Conservation (phyloP, 2,113 vertebrate genomes). For the Colinus virginianus region DNA sequence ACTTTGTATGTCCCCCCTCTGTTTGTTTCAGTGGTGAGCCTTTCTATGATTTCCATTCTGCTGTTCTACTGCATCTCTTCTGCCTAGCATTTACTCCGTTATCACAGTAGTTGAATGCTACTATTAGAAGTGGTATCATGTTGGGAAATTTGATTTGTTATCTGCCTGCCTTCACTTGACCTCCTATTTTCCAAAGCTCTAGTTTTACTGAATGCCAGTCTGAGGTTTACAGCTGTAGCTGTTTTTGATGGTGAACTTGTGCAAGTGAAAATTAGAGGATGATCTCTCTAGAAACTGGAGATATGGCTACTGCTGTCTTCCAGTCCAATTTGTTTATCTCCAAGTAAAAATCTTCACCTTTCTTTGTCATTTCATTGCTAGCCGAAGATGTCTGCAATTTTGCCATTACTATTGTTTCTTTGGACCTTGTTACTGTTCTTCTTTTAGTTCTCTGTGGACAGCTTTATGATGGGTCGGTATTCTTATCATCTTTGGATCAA, state of each 20-base stretch:
- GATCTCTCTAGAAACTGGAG: not conserved
- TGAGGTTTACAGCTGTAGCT: not conserved
- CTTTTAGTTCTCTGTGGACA: not conserved
- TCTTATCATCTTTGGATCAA: not conserved
- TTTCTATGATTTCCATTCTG: not conserved
- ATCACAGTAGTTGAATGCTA: not conserved
- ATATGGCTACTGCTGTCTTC: not conserved
- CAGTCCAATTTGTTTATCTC: not conserved
- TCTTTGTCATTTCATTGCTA: not conserved
- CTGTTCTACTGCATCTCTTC: not conserved
- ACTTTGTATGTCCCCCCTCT: not conserved
- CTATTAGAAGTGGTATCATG: fast-evolving
- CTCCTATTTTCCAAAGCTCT: not conserved
- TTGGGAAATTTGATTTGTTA: not conserved
- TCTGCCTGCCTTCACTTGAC: not conserved
- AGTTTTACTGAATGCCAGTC: not conserved
- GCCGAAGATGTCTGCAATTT: not conserved
- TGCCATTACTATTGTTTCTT: not conserved
- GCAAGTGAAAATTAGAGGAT: not conserved
- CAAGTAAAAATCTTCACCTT: not conserved
- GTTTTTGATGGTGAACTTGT: not conserved
- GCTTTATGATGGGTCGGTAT: not conserved
- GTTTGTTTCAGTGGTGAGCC: not conserved
- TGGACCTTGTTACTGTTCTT: not conserved
- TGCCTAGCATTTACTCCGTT: not conserved